Evolutionary conservation across 1,140 invertebrate species (phyloP), one percentile per base, ranked within the genome.

Genomic region (Atta texana): DNA sequence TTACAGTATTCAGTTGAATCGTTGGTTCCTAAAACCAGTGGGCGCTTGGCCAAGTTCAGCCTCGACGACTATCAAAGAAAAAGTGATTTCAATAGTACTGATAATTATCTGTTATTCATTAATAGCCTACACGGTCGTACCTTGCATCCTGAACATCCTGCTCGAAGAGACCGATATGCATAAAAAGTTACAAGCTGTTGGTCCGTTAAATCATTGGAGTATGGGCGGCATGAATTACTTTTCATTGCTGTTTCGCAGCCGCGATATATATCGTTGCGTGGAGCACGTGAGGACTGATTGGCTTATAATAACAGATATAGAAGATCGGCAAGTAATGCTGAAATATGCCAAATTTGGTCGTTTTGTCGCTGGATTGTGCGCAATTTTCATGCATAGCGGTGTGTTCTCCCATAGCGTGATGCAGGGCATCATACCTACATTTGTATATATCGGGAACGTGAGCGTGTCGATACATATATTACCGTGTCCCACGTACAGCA

Each of bases 201-300:
- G 80, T 6, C 80, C 86, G 0, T 14, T 89, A 1, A 85, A 53
- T 8, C 80, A 78, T 10, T 89, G 71, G 63, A 1, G 44, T 3
- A 87, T 89, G 68, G 64, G 66, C 2, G 53, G 28, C 7, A 63
- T 85, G 16, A 85, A 85, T 55, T 89, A 87, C 72, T 72, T 64
- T 2, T 78, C 55, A 0, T 18, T 89, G 3, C 14, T 86, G 24
- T 34, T 78, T n/a, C 81, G 55, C 16, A 51, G 31, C n/a, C 51
- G 66, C 5, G 68, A 88, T 0, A 88, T 89, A 28, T 31, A 18
- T 18, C 39, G 6, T 91, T 3, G 39, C 39, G 93, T 93, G 91
- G 91, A 91, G 0, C 85, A 91, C 10, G 82, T 94, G 10, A 88
- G 91, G 5, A 31, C 85, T 12, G 94, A 94, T 77, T 94, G 94